Base-by-base conservation (phyloP, 2,113 vertebrate genomes). In the Natator depressus region DNA sequence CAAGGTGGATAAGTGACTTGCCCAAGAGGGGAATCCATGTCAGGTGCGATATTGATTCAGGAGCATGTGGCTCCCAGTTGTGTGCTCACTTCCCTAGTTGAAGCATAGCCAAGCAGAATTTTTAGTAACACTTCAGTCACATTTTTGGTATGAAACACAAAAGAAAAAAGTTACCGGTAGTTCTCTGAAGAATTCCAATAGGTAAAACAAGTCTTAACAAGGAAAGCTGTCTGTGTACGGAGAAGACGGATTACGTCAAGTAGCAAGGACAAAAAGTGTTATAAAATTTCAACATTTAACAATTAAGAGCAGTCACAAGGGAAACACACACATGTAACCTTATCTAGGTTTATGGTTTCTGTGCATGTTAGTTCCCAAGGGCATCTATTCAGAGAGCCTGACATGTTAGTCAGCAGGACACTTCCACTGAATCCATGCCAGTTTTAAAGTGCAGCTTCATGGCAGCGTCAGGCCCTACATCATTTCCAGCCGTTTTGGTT, bases 321-420 rank as follows among this genome's bases (percentile, higher is more conserved):
- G 14, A 62, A 75, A 31, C 0, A 5, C 35, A 13, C 10, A 46
- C 16, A 9, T 0, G 0, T 65, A n/a, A 29, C 25, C 55, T 27
- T 47, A 78, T 27, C 5, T 27, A 27, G 25, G 75, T 47, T 75
- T 24, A 75, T 22, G n/a, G n/a, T 75, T 78, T 78, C 24, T 42
- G 75, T 47, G 24, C 38, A 7, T 78, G 25, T 78, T 78, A 24
- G 11, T 76, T 42, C 57, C 57, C 25, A 14, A 47, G 29, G 2
- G 20, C 13, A 13, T 29, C 87, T 31, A 57, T 87, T 53, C 57
- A 0, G 0, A 27, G 53, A 89, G 53, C 29, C 79, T 46, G 42
- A 31, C 0, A 0, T 14, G 59, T 20, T 8, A 19, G 72, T 29
- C 89, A 87, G 86, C 47, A 38, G 80, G 38, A 65, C 0, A 0